phyloP scores from a whole-genome alignment of 2,888 invertebrate genomes.

The Acleris cristana region DNA sequence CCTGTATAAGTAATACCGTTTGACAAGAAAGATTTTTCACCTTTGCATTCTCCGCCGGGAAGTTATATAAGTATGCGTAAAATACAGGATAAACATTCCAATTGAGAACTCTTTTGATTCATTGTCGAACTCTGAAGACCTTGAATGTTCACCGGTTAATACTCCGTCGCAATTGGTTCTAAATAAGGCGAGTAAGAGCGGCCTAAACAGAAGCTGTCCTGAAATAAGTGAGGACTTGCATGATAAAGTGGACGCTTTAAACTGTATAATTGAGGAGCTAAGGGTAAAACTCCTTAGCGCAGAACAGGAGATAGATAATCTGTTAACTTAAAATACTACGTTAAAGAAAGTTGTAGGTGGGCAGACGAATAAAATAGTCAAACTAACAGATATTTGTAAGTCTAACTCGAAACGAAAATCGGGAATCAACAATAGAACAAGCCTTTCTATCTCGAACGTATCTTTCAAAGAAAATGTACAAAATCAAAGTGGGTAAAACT shows the following conservation, averaged over 20 bases:
- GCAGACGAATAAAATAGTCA: neutral
- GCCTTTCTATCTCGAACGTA: neutral
- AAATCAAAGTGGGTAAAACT: neutral
- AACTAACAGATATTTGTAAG: constrained; percentile 1
- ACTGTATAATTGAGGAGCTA: neutral
- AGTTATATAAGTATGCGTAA: no score
- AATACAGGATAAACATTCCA: no score
- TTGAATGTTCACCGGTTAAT: no score
- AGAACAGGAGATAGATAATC: constrained; percentile 2
- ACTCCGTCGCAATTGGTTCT: no score
- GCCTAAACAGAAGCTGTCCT: constrained; percentile 17
- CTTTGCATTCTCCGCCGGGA: no score
- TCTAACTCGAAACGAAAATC: neutral
- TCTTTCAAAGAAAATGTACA: neutral
- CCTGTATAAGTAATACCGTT: no score
- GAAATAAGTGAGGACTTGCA: neutral
- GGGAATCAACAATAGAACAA: neutral
- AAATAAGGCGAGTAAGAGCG: no score
- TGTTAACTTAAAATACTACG: neutral
- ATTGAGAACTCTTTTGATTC: no score
- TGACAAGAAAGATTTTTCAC: no score
- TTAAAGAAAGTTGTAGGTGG: neutral
- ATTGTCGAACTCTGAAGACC: no score
- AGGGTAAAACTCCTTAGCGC: neutral
- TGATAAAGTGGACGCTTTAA: neutral